Conservation (phyloP, 2,113 vertebrate species). For the Panurus biarmicus region DNA sequence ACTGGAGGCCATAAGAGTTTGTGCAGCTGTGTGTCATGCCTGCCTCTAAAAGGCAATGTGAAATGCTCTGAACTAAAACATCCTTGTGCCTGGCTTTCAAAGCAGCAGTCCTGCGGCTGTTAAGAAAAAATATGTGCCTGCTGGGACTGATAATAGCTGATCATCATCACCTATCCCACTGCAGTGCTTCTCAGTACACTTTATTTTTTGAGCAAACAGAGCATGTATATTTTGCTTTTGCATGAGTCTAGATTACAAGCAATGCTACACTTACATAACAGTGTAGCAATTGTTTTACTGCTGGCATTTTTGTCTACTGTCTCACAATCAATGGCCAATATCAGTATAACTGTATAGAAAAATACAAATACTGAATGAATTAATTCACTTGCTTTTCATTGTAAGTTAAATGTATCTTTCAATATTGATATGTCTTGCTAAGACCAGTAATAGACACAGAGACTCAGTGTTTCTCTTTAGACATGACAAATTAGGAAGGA, state of each 20-base stretch:
- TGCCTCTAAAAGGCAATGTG: slow-evolving; percentile 60
- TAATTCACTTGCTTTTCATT: slow-evolving; percentile 14
- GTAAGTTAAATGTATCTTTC: slow-evolving; percentile 47
- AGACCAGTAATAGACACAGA: slow-evolving; percentile 39
- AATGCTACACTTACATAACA: slow-evolving; percentile 46
- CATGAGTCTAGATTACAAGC: slow-evolving; percentile 55
- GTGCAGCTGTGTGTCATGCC: slow-evolving; percentile 58
- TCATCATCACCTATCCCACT: slow-evolving; percentile 66
- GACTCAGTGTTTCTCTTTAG: slow-evolving; percentile 38
- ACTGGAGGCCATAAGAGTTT: slow-evolving; percentile 65
- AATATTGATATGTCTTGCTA: not conserved
- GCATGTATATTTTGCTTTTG: slow-evolving; percentile 70
- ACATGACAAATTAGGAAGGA: slow-evolving; percentile 57
- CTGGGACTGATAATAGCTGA: slow-evolving; percentile 69
- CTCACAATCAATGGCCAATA: not conserved
- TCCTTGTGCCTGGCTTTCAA: slow-evolving; percentile 50
- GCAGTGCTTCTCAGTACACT: slow-evolving; percentile 60
- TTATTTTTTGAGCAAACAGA: slow-evolving; percentile 64
- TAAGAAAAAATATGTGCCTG: slow-evolving; percentile 61
- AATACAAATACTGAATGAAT: slow-evolving; percentile 23
- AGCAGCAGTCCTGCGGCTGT: slow-evolving; percentile 41
- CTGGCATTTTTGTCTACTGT: slow-evolving; percentile 32
- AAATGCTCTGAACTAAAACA: slow-evolving; percentile 60
- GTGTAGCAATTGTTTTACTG: slow-evolving; percentile 43
- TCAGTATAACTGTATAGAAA: not conserved